Evolutionary conservation across 2,797 vertebrate genomes (phyloP), one percentile per base, ranked within the genome.

Genomic region (Melanogrammus aeglefinus): DNA sequence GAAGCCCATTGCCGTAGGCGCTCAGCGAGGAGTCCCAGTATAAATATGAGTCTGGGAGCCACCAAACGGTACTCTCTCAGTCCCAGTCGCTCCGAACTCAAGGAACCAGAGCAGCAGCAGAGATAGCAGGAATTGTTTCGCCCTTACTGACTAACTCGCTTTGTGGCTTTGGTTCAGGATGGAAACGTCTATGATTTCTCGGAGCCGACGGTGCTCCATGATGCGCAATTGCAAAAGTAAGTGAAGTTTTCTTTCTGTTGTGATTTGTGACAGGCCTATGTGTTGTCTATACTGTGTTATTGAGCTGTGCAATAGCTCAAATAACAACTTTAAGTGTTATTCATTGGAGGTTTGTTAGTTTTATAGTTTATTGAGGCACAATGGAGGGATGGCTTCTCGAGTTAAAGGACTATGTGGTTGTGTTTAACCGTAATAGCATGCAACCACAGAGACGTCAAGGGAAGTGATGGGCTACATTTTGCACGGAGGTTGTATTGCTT

Each of bases 81-180:
- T 10, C 94, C 94, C 93, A 94, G 93, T 95, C 93, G 91, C 92
- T 94, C 93, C 93, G 92, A 94, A 24, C 57, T 92, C 93, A 89
- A 89, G 89, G 93, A 94, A 95, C 95, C 94, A 95, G 94, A 75
- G 90, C 94, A 93, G 93, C 94, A 94, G 95, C 95, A 89, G 88
- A 95, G 95, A 95, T 95, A 95, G 95, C 95, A 93, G 92, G 92
- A 93, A 92, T 90, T 90, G 86, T 82, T 85, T 94, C 82, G 85
- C 80, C 91, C 85, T 90, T 80, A 87, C 81, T 94, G 92, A 93
- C 94, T 95, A 95, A 95, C 95, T 95, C 94, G 95, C 95, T 95
- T 93, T 94, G 90, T 33, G 89, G 82, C 94, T 95, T 95, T 95
- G 94, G 94, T 95, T 95, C 90, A 89, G 86, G 84, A 95, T 95